Conservation (phyloP, 2,113 vertebrate genomes). For the Triplophysa rosa region DNA sequence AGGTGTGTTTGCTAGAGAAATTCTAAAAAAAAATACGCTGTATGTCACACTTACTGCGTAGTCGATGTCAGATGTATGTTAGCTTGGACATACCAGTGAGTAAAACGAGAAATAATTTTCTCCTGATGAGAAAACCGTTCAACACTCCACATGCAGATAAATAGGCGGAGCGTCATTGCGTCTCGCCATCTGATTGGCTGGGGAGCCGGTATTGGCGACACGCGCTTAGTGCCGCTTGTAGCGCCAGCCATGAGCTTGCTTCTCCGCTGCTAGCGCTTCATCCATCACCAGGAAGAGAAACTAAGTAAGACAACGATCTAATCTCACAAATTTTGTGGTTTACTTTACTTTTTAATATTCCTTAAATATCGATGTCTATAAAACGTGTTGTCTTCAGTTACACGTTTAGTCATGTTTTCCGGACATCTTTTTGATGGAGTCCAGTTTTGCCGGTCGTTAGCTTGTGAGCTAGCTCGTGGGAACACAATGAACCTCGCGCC, state of each 20-base stretch:
- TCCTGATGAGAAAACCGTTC: not conserved
- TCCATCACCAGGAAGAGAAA: not conserved
- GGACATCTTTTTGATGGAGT: not conserved
- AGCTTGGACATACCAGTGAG: no score
- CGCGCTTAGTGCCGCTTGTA: slow-evolving; percentile 14
- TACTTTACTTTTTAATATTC: not conserved
- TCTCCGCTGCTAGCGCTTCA: slow-evolving; percentile 22
- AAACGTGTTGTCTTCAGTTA: not conserved
- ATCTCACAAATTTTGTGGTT: not conserved
- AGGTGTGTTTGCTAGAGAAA: slow-evolving; percentile 3
- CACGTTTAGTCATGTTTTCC: not conserved
- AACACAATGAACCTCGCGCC: not conserved
- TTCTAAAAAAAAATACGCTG: no score
- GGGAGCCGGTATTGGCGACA: slow-evolving; percentile 46
- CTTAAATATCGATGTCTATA: not conserved
- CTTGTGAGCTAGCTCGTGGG: slow-evolving; percentile 30
- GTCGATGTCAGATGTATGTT: no score
- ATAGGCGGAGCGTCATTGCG: slow-evolving; percentile 14
- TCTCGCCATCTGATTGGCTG: slow-evolving; percentile 39
- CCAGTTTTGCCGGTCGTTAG: slow-evolving; percentile 29
- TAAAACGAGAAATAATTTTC: not conserved
- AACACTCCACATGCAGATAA: not conserved
- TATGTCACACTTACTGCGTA: no score
- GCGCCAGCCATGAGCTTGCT: slow-evolving; percentile 35
- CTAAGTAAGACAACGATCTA: slow-evolving; percentile 11